A percentile compares a stretch with the other conserved stretches of the same genome.
Evolutionary conservation across 2,113 vertebrate genomes (phyloP).

Genomic region (Plotosus lineatus): DNA sequence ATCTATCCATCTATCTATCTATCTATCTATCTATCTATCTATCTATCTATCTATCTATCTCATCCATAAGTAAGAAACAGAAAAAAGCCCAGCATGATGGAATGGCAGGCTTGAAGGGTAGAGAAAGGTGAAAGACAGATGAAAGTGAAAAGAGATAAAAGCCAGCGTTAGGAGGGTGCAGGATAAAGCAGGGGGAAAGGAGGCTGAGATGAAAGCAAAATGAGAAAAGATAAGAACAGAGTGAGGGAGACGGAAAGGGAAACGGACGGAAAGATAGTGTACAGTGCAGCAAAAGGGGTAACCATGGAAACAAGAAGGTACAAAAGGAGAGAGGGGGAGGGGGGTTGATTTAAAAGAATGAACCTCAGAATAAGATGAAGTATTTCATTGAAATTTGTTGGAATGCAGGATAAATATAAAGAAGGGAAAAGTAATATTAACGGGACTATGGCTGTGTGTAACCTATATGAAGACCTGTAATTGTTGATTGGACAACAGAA

Average conservation of each 20-base stretch:
- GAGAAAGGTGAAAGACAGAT: slow-evolving; percentile 85
- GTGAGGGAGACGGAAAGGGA: slow-evolving; percentile 79
- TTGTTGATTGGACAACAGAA: slow-evolving; percentile 51
- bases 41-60: slow-evolving; percentile 43
- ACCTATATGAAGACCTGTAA: slow-evolving; percentile 59
- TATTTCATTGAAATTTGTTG: slow-evolving; percentile 79
- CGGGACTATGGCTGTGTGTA: slow-evolving; percentile 51
- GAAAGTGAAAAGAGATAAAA: slow-evolving; percentile 84
- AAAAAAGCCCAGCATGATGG: slow-evolving; percentile 77
- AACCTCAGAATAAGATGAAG: slow-evolving; percentile 76
- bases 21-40: slow-evolving; percentile 14
- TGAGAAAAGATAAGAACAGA: slow-evolving; percentile 83
- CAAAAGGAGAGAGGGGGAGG: slow-evolving; percentile 79
- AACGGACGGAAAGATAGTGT: slow-evolving; percentile 82
- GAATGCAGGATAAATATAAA: slow-evolving; percentile 70
- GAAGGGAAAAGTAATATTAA: slow-evolving; percentile 58
- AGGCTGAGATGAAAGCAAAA: slow-evolving; percentile 83
- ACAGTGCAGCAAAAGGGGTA: slow-evolving; percentile 79
- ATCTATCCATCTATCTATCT: slow-evolving; percentile 32
- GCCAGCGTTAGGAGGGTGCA: slow-evolving; percentile 79
- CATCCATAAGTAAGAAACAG: slow-evolving; percentile 73
- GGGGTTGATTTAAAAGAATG: slow-evolving; percentile 81
- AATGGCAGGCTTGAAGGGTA: slow-evolving; percentile 83
- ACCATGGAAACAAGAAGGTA: slow-evolving; percentile 85
- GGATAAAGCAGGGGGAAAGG: slow-evolving; percentile 82